These are phyloP conservation scores for Aleadryas rufinucha DNA, from an alignment of 2,113 vertebrate species.

Conservation along the genomic window DNA sequence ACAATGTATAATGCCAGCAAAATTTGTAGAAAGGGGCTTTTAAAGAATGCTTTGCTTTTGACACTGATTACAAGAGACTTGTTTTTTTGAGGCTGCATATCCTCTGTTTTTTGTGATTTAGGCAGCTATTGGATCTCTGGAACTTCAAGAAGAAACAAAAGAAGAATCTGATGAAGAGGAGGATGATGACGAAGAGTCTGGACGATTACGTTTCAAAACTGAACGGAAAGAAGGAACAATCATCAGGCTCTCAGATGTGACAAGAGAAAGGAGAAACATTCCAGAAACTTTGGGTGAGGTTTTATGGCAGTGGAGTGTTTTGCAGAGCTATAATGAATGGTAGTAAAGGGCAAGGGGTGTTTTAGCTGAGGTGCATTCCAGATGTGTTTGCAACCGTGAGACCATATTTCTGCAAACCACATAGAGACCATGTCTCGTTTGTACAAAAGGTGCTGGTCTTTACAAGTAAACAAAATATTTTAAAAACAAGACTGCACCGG, in stretches of 20 bases:
- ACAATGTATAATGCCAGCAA: not conserved
- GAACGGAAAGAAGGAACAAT: slow-evolving; percentile 92
- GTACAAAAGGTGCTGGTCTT: not conserved
- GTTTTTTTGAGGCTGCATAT: not conserved
- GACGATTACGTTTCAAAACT: slow-evolving; percentile 91
- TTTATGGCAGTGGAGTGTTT: not conserved
- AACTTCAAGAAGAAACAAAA: slow-evolving; percentile 76
- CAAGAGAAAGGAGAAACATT: slow-evolving; percentile 90
- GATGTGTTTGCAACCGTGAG: not conserved
- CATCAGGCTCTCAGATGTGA: slow-evolving; percentile 87
- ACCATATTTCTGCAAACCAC: not conserved
- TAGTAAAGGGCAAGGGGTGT: not conserved
- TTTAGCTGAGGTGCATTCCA: not conserved
- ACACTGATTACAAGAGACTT: not conserved
- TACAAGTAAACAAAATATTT: not conserved
- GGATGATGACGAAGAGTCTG: slow-evolving; percentile 90
- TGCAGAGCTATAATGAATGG: not conserved
- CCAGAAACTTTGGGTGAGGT: slow-evolving; percentile 93
- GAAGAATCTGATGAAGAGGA: slow-evolving; percentile 91
- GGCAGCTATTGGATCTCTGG: slow-evolving; percentile 77
- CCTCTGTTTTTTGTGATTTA: slow-evolving; percentile 43
- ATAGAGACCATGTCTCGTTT: accelerated
- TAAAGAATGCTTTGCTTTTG: not conserved
- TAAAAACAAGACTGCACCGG: not conserved
- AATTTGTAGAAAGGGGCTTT: not conserved